Evolutionary conservation across 2,797 vertebrate genomes (phyloP), one percentile per base, ranked within the genome.

Genomic region (Chelon labrosus): DNA sequence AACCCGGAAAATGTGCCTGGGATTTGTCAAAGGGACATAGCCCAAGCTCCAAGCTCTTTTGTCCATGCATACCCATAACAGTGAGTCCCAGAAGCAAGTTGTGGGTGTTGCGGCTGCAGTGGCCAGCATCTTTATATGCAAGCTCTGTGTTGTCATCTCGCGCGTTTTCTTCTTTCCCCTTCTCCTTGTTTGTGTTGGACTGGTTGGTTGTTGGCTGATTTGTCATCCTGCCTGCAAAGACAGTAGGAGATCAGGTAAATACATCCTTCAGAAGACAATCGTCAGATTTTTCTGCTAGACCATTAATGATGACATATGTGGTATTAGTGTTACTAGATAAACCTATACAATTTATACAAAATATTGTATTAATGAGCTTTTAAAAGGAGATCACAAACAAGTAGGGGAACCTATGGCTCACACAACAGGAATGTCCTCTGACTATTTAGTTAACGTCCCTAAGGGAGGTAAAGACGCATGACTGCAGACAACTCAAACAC

Each of bases 51-150:
- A 53, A 50, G 37, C 7, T 31, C 55, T 22, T 20, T 1, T 1
- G 53, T 19, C 1, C 25, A 16, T 44, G 42, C 79, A 0, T 85
- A 95, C 94, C 94, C 64, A 93, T 25, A 38, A 95, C 84, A 20
- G 95, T 95, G 86, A 95, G 91, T 47, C 83, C 88, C 77, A 95
- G 93, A 58, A 95, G 91, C 70, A 95, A 85, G 85, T 85, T 94
- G 88, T 92, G 93, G 64, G 83, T 83, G 79, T 91, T 91, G 75
- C 90, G 91, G 83, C 91, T 92, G 68, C 93, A 94, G 90, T 91
- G 89, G 27, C 87, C 90, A 0, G 90, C 89, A 55, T 91, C 88
- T 82, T 91, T 89, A 51, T 83, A 86, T 0, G 70, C 88, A 2
- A 76, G 42, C 1, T 92, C 89, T 0, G 88, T 92, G 76, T 85